These are phyloP conservation scores for Euclidia mi DNA, from an alignment of 2,888 invertebrate species.

Conservation along the genomic window DNA sequence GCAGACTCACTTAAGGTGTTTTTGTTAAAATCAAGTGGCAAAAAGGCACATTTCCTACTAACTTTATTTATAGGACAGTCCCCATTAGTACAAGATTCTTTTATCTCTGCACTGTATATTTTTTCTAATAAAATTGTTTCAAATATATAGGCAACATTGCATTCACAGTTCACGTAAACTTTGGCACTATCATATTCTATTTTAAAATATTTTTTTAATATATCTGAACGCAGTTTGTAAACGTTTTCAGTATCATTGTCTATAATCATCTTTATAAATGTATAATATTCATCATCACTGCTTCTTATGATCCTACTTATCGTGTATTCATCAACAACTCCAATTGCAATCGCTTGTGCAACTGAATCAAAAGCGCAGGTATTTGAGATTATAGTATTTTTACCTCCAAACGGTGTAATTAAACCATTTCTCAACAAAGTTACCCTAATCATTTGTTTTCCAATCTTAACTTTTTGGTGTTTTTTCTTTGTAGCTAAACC, in stretches of 20 bases:
- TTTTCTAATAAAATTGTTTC: slow-evolving; percentile 26
- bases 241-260: slow-evolving; percentile 19
- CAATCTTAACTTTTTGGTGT: not conserved
- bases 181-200: slow-evolving; percentile 13
- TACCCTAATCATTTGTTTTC: slow-evolving; percentile 7
- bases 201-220: slow-evolving; percentile 19
- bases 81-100: slow-evolving; percentile 17
- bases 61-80: slow-evolving; percentile 8
- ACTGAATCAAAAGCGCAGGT: slow-evolving; percentile 29
- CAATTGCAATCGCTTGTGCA: slow-evolving; percentile 25
- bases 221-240: slow-evolving; percentile 19
- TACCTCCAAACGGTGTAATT: slow-evolving; percentile 16
- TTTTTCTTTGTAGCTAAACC: slow-evolving; percentile 5
- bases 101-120: slow-evolving; percentile 27
- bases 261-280: slow-evolving; percentile 17
- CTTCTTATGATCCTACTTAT: slow-evolving; percentile 15
- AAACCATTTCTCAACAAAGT: slow-evolving; percentile 25
- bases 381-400: slow-evolving; percentile 22
- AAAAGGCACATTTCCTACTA: slow-evolving; percentile 7
- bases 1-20: slow-evolving; percentile 16
- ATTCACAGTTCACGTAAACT: slow-evolving; percentile 30
- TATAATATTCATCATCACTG: slow-evolving; percentile 11
- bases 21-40: slow-evolving; percentile 21
- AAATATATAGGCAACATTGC: slow-evolving; percentile 31
- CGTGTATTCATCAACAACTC: slow-evolving; percentile 23